phyloP scores from a whole-genome alignment of 2,113 vertebrate species.

The Toxostoma redivivum region DNA sequence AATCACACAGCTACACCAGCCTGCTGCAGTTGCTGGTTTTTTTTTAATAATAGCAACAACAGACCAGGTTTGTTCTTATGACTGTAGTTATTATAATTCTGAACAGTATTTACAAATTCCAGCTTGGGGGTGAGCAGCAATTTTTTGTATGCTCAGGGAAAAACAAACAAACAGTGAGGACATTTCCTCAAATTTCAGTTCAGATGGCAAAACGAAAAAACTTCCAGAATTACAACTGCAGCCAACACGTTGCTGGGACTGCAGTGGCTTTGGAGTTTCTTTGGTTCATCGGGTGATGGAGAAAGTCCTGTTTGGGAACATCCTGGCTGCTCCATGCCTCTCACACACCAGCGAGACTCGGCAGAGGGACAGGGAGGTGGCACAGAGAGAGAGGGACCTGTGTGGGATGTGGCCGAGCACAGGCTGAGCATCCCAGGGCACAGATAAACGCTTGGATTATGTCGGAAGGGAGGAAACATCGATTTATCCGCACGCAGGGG shows the following conservation, averaged over 20 bases:
- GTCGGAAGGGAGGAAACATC: background rate
- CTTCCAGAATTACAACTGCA: background rate
- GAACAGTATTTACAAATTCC: background rate
- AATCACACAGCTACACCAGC: too few relatives aligned
- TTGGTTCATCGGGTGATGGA: rapidly evolving
- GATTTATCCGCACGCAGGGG: rapidly evolving
- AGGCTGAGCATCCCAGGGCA: too few relatives aligned
- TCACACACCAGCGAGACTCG: rapidly evolving
- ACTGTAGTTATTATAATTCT: background rate
- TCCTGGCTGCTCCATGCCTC: rapidly evolving
- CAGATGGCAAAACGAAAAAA: background rate
- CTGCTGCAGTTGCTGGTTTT: background rate
- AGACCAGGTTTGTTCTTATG: background rate
- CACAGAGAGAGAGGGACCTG: background rate
- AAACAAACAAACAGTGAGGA: background rate
- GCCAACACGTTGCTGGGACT: rapidly evolving
- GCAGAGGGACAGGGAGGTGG: background rate
- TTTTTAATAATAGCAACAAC: background rate
- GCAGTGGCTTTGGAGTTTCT: background rate
- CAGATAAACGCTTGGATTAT: too few relatives aligned
- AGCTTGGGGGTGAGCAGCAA: background rate
- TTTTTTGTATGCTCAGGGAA: background rate
- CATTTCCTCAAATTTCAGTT: background rate
- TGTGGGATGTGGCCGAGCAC: too few relatives aligned
- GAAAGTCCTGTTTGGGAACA: background rate